These are phyloP conservation scores for Thaumetopoea pityocampa DNA, from an alignment of 1,140 invertebrate species.

Conservation along the genomic window DNA sequence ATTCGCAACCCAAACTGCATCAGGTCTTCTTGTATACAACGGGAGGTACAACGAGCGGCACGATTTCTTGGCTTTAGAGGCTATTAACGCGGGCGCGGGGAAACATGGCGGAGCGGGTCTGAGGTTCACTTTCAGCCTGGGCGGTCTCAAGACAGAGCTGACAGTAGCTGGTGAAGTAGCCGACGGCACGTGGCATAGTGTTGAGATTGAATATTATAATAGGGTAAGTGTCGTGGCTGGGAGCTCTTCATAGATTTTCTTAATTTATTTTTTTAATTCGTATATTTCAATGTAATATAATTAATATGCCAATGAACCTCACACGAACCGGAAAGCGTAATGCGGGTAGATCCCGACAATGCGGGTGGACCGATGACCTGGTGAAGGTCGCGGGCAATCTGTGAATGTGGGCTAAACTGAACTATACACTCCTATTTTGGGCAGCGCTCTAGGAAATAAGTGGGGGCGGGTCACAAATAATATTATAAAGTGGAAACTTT, in stretches of 20 bases:
- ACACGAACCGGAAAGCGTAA: too few species aligned
- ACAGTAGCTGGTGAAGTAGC: conserved; percentile 85
- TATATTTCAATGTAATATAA: too few species aligned
- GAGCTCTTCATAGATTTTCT: conserved; percentile 1
- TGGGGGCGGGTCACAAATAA: too few species aligned
- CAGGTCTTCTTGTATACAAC: conserved; percentile 95
- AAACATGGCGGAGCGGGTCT: conserved; percentile 78
- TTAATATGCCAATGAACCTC: too few species aligned
- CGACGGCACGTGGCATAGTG: conserved; percentile 96
- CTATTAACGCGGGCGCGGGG: conserved; percentile 84
- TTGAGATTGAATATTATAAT: conserved; percentile 91
- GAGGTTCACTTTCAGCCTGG: conserved; percentile 94
- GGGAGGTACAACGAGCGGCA: conserved; percentile 96
- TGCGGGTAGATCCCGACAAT: too few species aligned
- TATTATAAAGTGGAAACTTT: too few species aligned
- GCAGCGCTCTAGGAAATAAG: too few species aligned
- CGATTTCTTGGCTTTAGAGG: conserved; percentile 95
- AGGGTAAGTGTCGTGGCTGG: conserved; percentile 76
- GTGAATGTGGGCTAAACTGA: too few species aligned
- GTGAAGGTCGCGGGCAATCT: too few species aligned
- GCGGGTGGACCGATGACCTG: too few species aligned
- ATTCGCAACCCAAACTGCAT: conserved; percentile 90
- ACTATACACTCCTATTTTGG: too few species aligned
- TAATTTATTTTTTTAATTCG: conserved; percentile 9
- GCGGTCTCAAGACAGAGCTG: conserved; percentile 84